Percentiles rank a stretch among this genome's conserved stretches.
These are phyloP conservation scores for Pholis gunnellus DNA, from an alignment of 2,113 vertebrate species.

Conservation along the genomic window DNA sequence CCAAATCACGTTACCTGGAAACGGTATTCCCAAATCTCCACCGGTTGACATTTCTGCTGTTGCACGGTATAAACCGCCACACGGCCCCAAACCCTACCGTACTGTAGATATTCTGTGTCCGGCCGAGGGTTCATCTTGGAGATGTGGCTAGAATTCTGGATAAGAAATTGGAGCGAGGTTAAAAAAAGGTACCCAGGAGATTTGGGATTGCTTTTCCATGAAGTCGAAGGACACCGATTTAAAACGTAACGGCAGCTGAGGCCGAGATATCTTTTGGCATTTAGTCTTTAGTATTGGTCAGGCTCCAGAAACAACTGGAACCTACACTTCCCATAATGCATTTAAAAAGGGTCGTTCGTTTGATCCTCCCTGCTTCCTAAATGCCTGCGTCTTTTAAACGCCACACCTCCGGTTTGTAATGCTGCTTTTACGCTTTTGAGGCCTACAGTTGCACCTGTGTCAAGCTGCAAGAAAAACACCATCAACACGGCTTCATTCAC, in stretches of 20 bases:
- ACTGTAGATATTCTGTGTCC: not conserved
- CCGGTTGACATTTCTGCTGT: too few relatives aligned
- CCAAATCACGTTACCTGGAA: too few relatives aligned
- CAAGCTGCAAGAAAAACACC: not conserved
- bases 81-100: too few relatives aligned
- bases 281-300: not conserved
- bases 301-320: not conserved
- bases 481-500: constrained; percentile 35
- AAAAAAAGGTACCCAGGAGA: not conserved
- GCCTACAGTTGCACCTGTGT: not conserved
- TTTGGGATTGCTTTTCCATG: not conserved
- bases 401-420: not conserved
- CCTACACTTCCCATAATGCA: not conserved
- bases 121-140: not conserved
- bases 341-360: not conserved
- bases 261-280: not conserved
- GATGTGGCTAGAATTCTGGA: not conserved
- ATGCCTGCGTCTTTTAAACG: not conserved
- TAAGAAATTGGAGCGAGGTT: not conserved
- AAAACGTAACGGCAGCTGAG: not conserved
- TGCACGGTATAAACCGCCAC: too few relatives aligned
- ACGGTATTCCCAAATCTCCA: too few relatives aligned
- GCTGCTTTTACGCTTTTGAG: not conserved
- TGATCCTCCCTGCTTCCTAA: not conserved
- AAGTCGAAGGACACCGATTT: not conserved